These are phyloP conservation scores for Acromyrmex heyeri DNA, from an alignment of 1,140 invertebrate species.

Conservation along the genomic window DNA sequence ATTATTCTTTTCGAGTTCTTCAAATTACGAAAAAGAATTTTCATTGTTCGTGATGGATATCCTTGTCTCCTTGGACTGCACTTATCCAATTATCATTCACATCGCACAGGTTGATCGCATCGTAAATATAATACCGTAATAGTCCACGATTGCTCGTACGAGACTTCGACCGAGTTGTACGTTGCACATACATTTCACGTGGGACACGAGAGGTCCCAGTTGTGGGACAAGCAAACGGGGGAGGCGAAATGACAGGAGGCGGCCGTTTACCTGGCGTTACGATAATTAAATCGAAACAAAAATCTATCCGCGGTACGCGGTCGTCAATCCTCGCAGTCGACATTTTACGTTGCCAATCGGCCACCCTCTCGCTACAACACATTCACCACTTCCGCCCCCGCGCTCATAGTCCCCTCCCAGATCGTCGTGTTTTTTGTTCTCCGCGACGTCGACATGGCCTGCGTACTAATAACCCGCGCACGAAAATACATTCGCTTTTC, in stretches of 20 bases:
- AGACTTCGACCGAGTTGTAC: neutral
- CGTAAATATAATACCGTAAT: slow-evolving; percentile 79
- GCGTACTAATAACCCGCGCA: slow-evolving; percentile 70
- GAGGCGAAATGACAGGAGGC: slow-evolving; percentile 62
- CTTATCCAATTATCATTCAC: slow-evolving; percentile 69
- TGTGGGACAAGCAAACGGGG: slow-evolving; percentile 39
- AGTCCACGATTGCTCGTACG: slow-evolving; percentile 50
- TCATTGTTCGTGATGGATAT: slow-evolving; percentile 71
- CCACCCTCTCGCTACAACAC: slow-evolving; percentile 49
- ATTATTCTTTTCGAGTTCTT: neutral
- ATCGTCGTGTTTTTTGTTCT: slow-evolving; percentile 67
- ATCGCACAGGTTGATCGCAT: slow-evolving; percentile 67
- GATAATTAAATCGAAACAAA: slow-evolving; percentile 82
- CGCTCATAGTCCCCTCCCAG: slow-evolving; percentile 35
- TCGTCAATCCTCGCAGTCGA: slow-evolving; percentile 75
- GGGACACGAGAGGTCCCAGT: slow-evolving; percentile 29
- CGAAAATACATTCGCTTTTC: slow-evolving; percentile 68
- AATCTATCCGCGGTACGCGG: slow-evolving; percentile 73
- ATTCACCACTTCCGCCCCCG: slow-evolving; percentile 40
- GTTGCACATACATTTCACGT: slow-evolving; percentile 50
- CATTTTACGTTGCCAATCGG: slow-evolving; percentile 66
- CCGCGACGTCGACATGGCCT: slow-evolving; percentile 52
- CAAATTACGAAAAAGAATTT: slow-evolving; percentile 59
- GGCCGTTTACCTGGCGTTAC: slow-evolving; percentile 75
- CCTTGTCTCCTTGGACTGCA: slow-evolving; percentile 59